Conservation (phyloP, 1,140 invertebrate species). For the Heliothis subflexa region DNA sequence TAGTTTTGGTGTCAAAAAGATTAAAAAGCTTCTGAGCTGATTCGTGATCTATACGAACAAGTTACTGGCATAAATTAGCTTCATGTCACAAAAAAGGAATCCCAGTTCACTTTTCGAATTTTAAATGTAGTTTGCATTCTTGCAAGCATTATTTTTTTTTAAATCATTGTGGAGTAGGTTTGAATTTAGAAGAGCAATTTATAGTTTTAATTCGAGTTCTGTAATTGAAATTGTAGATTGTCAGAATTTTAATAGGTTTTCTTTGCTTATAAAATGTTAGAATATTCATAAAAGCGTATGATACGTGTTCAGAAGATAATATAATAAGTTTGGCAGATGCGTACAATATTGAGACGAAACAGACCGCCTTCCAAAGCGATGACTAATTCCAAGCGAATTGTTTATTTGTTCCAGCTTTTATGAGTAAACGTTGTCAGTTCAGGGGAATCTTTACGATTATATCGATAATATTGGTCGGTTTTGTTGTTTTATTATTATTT, state of each 20-base stretch:
- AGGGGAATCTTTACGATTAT: conserved; percentile 45
- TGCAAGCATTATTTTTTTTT: conserved; percentile 7
- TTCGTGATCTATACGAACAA: conserved; percentile 45
- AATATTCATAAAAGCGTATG: conserved; percentile 32
- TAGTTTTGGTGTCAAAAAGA: conserved; percentile 48
- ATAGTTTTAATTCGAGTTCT: conserved; percentile 9
- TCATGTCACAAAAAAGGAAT: conserved; percentile 39
- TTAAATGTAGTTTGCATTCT: conserved; percentile 37
- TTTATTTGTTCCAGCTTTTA: conserved; percentile 54
- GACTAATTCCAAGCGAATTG: conserved; percentile 48
- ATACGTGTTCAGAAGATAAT: conserved; percentile 25
- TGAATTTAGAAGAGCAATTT: conserved; percentile 15
- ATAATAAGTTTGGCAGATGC: conserved; percentile 46
- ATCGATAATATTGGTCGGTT: conserved; percentile 44
- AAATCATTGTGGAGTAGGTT: neutral
- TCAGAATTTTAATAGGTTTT: no score
- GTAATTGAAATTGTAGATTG: neutral
- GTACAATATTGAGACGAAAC: conserved; percentile 47
- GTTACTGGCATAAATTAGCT: conserved; percentile 41
- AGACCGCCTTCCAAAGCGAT: conserved; percentile 47
- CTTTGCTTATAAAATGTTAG: neutral
- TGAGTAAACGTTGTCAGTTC: conserved; percentile 51
- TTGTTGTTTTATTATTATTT: conserved; percentile 38
- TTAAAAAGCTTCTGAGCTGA: conserved; percentile 46
- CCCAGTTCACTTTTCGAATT: conserved; percentile 31